Evolutionary conservation across 2,888 invertebrate species (phyloP).

Genomic region (Eristalinus aeneus): DNA sequence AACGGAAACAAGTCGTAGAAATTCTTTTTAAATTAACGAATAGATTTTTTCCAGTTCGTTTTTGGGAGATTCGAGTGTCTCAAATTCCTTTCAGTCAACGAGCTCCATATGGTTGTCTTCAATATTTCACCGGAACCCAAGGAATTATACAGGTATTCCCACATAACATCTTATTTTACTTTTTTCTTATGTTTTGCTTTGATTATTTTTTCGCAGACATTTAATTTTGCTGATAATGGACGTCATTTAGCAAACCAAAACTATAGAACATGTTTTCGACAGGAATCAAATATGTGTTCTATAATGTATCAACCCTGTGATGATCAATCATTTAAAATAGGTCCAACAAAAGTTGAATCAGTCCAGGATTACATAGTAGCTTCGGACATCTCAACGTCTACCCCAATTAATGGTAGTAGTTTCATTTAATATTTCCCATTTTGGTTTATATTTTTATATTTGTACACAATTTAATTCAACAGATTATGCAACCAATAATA

Average conservation of each 20-base stretch:
- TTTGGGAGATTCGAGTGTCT: slow-evolving; percentile 89
- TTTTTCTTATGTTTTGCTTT: neutral
- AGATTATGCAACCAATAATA: neutral
- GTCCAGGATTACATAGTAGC: neutral
- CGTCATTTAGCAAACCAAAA: slow-evolving; percentile 90
- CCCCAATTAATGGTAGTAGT: slow-evolving; percentile 11
- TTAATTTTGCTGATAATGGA: slow-evolving; percentile 91
- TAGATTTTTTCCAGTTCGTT: slow-evolving; percentile 84
- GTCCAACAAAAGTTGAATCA: slow-evolving; percentile 76
- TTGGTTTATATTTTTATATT: neutral
- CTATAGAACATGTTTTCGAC: slow-evolving; percentile 88
- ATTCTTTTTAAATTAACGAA: slow-evolving; percentile 83
- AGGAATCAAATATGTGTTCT: slow-evolving; percentile 87
- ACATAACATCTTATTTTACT: neutral
- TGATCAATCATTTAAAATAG: slow-evolving; percentile 88
- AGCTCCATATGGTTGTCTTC: slow-evolving; percentile 89
- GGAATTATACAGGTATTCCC: slow-evolving; percentile 82
- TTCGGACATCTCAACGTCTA: neutral
- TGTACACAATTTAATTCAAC: neutral
- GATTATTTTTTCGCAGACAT: slow-evolving; percentile 82
- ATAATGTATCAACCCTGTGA: slow-evolving; percentile 90
- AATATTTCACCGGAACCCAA: slow-evolving; percentile 85
- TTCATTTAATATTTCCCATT: neutral
- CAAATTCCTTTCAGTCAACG: slow-evolving; percentile 90
- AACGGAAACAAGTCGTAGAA: slow-evolving; percentile 74